Base-by-base conservation (phyloP, 2,888 invertebrate genomes). In the Deilephila porcellus region DNA sequence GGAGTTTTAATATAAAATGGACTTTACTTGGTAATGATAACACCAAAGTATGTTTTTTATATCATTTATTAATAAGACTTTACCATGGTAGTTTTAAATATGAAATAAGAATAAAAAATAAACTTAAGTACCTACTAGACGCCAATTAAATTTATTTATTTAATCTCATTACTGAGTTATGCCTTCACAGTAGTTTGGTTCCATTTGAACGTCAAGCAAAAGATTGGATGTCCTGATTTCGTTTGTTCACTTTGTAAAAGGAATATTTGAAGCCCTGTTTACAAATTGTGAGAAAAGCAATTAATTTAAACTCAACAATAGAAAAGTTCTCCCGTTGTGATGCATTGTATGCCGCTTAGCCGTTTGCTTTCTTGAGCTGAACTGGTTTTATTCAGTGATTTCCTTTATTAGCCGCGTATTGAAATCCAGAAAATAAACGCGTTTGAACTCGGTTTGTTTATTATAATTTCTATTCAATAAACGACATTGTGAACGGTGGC, bases 281-380 rank as follows among this genome's bases (percentile, higher is more conserved):
- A 87, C 88, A 83, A 86, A 88, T 88, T 88, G 85, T 83, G 84
- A 84, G 85, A 75, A 88, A 89, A 90, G 92, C 92, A 93, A 93
- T 93, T 93, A 93, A 93, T 93, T 91, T 87, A 85, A 86, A 89
- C 86, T 90, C 83, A 87, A 93, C 93, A 93, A 93, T 93, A 88
- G 91, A 90, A 91, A 93, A 93, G 87, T 93, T 92, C 85, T 79
- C 83, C 45, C 85, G 87, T 90, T 91, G 89, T 91, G 92, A 92
- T 89, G 92, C 88, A 91, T 93, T 93, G 92, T 93, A 85, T 84
- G 88, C 85, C 88, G 88, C 85, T 90, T 89, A 90, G 88, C 87
- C 83, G 88, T 90, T 89, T 89, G 91, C 89, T 91, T 91, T 90
- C 89, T 90, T 89, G 86, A 90, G 87, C 88, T 83, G 87, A 87